A percentile compares a stretch with the other conserved stretches of the same genome.
Evolutionary conservation across 2,888 invertebrate genomes (phyloP).

Genomic region (Epinotia bilunana): DNA sequence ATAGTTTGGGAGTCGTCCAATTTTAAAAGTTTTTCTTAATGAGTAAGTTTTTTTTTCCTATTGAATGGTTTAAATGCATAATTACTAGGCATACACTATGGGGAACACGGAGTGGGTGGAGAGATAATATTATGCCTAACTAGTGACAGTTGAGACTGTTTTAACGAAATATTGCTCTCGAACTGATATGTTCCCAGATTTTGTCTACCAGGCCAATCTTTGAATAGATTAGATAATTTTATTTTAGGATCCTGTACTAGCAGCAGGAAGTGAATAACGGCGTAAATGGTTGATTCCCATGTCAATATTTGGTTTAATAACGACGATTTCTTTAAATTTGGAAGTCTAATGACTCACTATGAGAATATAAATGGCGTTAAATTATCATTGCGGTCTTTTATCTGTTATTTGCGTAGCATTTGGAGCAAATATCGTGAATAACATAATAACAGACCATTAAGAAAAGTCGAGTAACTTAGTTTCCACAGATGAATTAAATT

Average conservation of each 20-base stretch:
- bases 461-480: conserved; percentile 15
- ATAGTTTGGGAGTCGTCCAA: too few relatives aligned
- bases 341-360: conserved; percentile 19
- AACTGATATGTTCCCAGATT: neutral
- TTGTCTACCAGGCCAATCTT: neutral
- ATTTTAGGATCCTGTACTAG: neutral
- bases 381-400: conserved; percentile 11
- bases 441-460: conserved; percentile 10
- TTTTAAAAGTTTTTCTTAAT: too few relatives aligned
- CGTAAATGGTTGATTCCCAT: conserved; percentile 7
- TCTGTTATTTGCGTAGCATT: conserved; percentile 13
- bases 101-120: too few relatives aligned
- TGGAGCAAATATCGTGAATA: conserved; percentile 8
- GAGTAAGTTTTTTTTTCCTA: too few relatives aligned
- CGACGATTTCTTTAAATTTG: conserved; percentile 18
- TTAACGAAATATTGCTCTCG: neutral
- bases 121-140: too few relatives aligned
- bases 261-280: conserved; percentile 4
- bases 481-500: conserved; percentile 36
- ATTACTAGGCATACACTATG: too few relatives aligned
- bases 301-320: conserved; percentile 16
- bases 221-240: too few relatives aligned
- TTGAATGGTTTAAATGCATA: too few relatives aligned
- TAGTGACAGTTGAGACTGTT: too few relatives aligned
- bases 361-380: conserved; percentile 26